Evolutionary conservation across 2,888 invertebrate genomes (phyloP).

Genomic region (Erebia aethiops): DNA sequence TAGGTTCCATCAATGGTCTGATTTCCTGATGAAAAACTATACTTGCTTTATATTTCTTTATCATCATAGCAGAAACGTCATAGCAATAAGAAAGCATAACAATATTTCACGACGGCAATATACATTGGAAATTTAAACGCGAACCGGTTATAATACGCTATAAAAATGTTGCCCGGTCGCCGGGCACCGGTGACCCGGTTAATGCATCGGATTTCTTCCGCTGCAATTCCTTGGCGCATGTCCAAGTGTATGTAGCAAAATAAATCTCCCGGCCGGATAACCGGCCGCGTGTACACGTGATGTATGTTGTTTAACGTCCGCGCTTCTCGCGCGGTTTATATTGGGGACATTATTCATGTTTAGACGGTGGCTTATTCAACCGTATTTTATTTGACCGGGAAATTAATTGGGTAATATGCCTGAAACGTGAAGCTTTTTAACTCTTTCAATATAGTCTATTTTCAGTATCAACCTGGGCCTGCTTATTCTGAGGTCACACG

Average conservation of each 20-base stretch:
- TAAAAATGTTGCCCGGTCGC: slow-evolving; percentile 33
- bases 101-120: slow-evolving; percentile 3
- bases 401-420: background rate
- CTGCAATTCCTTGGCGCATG: slow-evolving; percentile 33
- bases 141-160: slow-evolving; percentile 33
- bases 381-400: background rate
- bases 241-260: slow-evolving; percentile 33
- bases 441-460: no score
- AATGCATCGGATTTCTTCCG: slow-evolving; percentile 26
- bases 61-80: no score
- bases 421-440: background rate
- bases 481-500: no score
- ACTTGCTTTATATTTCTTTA: no score
- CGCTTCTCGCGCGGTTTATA: slow-evolving; percentile 17
- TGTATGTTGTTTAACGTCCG: slow-evolving; percentile 25
- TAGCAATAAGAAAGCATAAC: background rate
- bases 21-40: no score
- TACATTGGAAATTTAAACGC: slow-evolving; percentile 24
- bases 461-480: no score
- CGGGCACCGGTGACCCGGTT: slow-evolving; percentile 40
- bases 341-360: slow-evolving; percentile 26
- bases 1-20: no score
- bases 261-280: slow-evolving; percentile 38
- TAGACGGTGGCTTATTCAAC: background rate
- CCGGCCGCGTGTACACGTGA: slow-evolving; percentile 36